phyloP scores from a whole-genome alignment of 2,113 vertebrate species.

The Heteronetta atricapilla region DNA sequence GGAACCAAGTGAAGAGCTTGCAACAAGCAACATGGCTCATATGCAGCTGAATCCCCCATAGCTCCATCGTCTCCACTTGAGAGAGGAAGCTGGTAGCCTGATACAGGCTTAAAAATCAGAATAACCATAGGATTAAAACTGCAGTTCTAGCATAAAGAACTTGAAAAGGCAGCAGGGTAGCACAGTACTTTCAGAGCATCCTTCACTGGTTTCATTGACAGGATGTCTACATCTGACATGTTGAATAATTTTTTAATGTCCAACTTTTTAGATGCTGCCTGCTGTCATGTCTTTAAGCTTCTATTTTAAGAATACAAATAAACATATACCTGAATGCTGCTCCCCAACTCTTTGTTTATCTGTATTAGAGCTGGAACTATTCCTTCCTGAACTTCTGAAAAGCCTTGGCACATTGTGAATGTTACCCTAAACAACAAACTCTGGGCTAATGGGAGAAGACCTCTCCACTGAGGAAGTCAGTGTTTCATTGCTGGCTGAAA shows the following conservation, averaged over 20 bases:
- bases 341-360: not conserved
- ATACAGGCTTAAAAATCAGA: not conserved
- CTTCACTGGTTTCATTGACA: not conserved
- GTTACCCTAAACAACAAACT: not conserved
- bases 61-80: not conserved
- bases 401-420: not conserved
- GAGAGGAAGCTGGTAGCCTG: not conserved
- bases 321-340: not conserved
- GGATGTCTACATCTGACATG: not conserved
- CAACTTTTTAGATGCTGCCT: not conserved
- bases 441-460: not conserved
- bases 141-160: not conserved
- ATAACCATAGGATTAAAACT: not conserved
- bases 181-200: not conserved
- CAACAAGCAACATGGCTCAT: not conserved
- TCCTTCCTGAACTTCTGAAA: constrained; percentile 18
- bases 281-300: not conserved
- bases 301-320: not conserved
- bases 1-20: not conserved
- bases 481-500: not conserved
- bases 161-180: not conserved
- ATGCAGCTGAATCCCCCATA: not conserved
- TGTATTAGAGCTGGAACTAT: not conserved
- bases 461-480: not conserved
- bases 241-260: not conserved